phyloP scores from a whole-genome alignment of 2,888 invertebrate species.

The Mythimna loreyi region DNA sequence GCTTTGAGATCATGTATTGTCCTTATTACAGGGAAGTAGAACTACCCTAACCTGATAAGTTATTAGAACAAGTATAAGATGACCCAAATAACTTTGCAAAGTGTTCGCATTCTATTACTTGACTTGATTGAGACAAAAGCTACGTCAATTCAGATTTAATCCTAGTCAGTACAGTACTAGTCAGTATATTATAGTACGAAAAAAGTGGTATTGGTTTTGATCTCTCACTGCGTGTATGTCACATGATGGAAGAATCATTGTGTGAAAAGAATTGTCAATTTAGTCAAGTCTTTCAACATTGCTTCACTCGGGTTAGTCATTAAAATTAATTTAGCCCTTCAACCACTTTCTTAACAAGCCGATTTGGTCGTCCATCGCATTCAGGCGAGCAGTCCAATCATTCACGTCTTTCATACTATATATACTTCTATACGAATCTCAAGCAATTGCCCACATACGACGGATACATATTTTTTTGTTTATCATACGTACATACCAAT shows the following conservation, averaged over 20 bases:
- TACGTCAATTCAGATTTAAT: background rate
- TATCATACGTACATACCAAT: constrained; percentile 51
- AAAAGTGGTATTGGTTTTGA: background rate
- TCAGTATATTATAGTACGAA: no score
- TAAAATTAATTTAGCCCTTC: constrained; percentile 35
- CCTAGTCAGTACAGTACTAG: no score
- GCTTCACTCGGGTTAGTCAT: constrained; percentile 7
- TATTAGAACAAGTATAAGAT: constrained; percentile 15
- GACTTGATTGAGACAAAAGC: constrained; percentile 3
- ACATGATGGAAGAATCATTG: background rate
- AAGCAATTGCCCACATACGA: constrained; percentile 46
- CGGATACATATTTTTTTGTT: constrained; percentile 49
- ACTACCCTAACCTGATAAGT: background rate
- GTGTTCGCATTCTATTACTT: constrained; percentile 13
- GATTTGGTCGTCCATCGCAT: constrained; percentile 27
- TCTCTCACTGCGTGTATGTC: background rate
- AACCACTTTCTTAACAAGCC: constrained; percentile 37
- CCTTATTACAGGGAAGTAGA: constrained; percentile 2
- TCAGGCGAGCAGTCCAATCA: constrained; percentile 29
- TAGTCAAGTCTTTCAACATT: background rate
- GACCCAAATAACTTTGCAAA: constrained; percentile 19
- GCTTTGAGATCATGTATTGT: background rate
- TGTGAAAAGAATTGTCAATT: background rate
- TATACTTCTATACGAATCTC: constrained; percentile 18
- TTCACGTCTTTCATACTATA: constrained; percentile 31